A percentile compares a stretch with the other conserved stretches of the same genome.
phyloP scores from a whole-genome alignment of 2,888 invertebrate genomes.

The Chesias legatella region DNA sequence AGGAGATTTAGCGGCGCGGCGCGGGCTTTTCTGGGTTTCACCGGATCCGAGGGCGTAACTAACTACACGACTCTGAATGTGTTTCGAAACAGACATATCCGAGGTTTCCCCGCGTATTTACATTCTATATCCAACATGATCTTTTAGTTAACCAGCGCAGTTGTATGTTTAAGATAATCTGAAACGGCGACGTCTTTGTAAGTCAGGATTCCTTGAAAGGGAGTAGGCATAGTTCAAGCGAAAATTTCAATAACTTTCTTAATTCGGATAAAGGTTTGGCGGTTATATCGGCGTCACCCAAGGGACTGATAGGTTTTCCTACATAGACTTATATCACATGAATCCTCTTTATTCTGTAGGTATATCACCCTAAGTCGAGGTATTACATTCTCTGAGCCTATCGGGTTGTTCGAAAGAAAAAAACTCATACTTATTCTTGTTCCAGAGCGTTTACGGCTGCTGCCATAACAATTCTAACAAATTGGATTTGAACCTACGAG shows the following conservation, averaged over 20 bases:
- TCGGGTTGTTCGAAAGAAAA: conserved; percentile 48
- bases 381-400: conserved; percentile 45
- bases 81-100: conserved; percentile 60
- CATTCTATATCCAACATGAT: conserved; percentile 13
- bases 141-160: conserved; percentile 19
- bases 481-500: conserved; percentile 57
- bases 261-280: conserved; percentile 66
- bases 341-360: conserved; percentile 51
- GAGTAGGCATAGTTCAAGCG: conserved; percentile 50
- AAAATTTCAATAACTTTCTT: conserved; percentile 71
- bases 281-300: conserved; percentile 57
- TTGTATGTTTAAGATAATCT: conserved; percentile 32
- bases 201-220: conserved; percentile 19
- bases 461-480: conserved; percentile 57
- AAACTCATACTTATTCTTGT: conserved; percentile 48
- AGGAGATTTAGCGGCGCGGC: conserved; percentile 54
- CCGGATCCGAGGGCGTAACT: conserved; percentile 57
- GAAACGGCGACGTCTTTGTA: too few species aligned
- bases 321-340: conserved; percentile 70
- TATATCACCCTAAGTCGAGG: conserved; percentile 51
- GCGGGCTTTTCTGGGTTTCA: conserved; percentile 50
- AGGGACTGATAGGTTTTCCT: conserved; percentile 64
- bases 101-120: conserved; percentile 46
- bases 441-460: conserved; percentile 49
- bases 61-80: conserved; percentile 62